Conservation (phyloP, 2,113 vertebrate species). For the Patagioenas fasciata region DNA sequence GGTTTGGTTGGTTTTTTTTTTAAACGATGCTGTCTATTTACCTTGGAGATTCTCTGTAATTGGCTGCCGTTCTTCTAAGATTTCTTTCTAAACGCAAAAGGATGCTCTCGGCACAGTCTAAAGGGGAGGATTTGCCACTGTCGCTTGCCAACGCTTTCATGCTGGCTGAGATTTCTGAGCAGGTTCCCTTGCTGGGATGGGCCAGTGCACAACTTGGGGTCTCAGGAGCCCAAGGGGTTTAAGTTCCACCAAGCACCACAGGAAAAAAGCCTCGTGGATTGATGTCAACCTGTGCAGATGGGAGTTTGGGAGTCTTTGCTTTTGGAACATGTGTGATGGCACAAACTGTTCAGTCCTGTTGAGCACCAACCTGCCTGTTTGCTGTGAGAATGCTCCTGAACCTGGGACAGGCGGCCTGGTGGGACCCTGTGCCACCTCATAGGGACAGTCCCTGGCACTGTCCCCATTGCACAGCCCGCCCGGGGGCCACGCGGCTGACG, state of each 20-base stretch:
- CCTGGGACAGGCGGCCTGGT: background rate
- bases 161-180: background rate
- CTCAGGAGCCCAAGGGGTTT: background rate
- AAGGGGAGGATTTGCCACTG: background rate
- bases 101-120: background rate
- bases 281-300: background rate
- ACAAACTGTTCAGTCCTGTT: background rate
- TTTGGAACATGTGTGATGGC: background rate
- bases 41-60: background rate
- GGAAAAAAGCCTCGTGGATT: background rate
- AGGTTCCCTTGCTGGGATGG: background rate
- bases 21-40: background rate
- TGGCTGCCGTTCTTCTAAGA: background rate
- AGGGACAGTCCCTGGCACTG: background rate
- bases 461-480: background rate
- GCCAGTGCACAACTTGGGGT: background rate
- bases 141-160: background rate
- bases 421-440: background rate
- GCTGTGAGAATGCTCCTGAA: background rate
- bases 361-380: too few relatives aligned
- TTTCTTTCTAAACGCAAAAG: background rate
- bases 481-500: background rate
- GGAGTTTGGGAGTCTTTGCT: background rate
- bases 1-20: background rate
- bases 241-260: background rate